These are phyloP conservation scores for Odontocolon sp. DNA, from an alignment of 2,888 invertebrate genomes.

Conservation along the genomic window DNA sequence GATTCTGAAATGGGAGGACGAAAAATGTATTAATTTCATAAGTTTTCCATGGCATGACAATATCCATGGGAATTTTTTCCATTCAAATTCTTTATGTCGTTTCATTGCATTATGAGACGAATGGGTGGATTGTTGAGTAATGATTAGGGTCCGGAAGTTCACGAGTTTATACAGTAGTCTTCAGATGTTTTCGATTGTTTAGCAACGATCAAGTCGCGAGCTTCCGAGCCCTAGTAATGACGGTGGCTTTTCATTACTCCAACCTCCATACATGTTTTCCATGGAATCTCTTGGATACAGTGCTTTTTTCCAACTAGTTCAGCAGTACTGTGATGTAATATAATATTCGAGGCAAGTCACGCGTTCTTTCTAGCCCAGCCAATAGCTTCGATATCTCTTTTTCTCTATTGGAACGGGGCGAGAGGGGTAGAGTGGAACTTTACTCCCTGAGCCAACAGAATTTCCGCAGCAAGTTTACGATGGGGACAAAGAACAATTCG, in stretches of 20 bases:
- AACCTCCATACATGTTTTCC: neutral
- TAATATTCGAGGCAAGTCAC: constrained; percentile 49
- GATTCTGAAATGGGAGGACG: constrained; percentile 9
- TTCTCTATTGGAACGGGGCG: constrained; percentile 29
- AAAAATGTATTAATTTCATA: neutral
- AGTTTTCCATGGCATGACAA: too few species aligned
- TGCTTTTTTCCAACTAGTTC: neutral
- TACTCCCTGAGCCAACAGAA: constrained; percentile 47
- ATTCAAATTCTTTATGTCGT: too few species aligned
- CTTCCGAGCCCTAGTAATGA: too few species aligned
- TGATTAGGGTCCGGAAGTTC: too few species aligned
- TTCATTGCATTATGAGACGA: too few species aligned
- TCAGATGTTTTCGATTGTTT: too few species aligned
- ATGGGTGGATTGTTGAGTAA: too few species aligned
- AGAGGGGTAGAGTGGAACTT: constrained; percentile 37
- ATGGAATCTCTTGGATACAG: neutral
- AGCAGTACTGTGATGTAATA: constrained; percentile 11
- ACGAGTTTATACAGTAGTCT: too few species aligned
- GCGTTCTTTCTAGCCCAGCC: constrained; percentile 25
- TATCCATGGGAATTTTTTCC: too few species aligned
- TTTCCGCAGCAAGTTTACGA: constrained; percentile 55
- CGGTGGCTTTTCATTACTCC: neutral
- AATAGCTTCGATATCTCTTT: constrained; percentile 39
- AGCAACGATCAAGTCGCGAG: too few species aligned
- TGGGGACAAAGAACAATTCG: constrained; percentile 59